Conservation (phyloP, 2,888 invertebrate genomes). For the Cremastinae sp. region DNA sequence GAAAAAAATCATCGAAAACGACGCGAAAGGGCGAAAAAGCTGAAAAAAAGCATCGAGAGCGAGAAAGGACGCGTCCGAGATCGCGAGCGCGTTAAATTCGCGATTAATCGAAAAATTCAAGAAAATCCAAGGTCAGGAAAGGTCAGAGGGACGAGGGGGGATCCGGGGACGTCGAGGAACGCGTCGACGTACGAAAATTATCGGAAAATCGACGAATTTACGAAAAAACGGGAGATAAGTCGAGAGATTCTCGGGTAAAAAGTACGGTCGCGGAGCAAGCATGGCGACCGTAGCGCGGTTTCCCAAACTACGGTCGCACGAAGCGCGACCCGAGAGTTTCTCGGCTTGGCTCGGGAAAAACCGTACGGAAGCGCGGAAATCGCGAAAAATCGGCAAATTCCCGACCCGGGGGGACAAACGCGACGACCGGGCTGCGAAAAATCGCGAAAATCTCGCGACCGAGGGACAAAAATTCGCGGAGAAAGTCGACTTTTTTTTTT, state of each 20-base stretch:
- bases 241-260: slow-evolving; percentile 69
- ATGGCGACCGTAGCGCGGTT: slow-evolving; percentile 69
- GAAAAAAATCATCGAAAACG: too few species aligned
- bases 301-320: slow-evolving; percentile 74
- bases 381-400: neutral
- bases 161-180: too few species aligned
- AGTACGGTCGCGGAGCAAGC: slow-evolving; percentile 65
- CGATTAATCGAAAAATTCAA: too few species aligned
- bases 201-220: neutral
- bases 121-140: too few species aligned
- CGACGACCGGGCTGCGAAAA: slow-evolving; percentile 39
- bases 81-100: too few species aligned
- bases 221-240: slow-evolving; percentile 58
- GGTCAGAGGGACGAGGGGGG: too few species aligned
- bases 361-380: slow-evolving; percentile 66
- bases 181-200: neutral
- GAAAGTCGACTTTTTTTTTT: slow-evolving; percentile 11
- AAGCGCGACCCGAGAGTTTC: slow-evolving; percentile 74
- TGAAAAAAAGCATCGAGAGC: too few species aligned
- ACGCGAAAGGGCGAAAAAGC: too few species aligned
- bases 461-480: neutral
- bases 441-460: neutral
- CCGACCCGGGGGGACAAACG: neutral
- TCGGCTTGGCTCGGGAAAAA: slow-evolving; percentile 80
- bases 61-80: too few species aligned